Conservation (phyloP, 2,888 invertebrate species). For the Drosophila tripunctata region DNA sequence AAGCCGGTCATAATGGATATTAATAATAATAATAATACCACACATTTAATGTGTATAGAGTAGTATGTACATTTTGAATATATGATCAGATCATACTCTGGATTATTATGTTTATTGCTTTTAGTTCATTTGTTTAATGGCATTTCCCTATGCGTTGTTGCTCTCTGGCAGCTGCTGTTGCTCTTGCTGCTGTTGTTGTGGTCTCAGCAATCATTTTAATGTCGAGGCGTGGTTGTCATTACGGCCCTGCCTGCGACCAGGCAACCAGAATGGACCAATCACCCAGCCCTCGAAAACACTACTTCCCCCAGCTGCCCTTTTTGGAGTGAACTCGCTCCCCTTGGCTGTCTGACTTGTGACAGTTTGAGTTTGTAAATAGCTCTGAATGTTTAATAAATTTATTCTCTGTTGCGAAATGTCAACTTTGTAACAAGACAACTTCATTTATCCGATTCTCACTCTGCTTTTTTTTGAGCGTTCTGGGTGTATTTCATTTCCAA, state of each 20-base stretch:
- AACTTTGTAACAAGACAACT: conserved; percentile 14
- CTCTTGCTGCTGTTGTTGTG: conserved; percentile 8
- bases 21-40: conserved; percentile 13
- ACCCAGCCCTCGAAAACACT: background rate
- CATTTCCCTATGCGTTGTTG: conserved; percentile 22
- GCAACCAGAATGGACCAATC: conserved; percentile 17
- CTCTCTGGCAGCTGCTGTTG: background rate
- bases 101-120: conserved; percentile 71
- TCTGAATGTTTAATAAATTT: conserved; percentile 20
- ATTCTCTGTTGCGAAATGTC: conserved; percentile 37
- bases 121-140: conserved; percentile 75
- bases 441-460: background rate
- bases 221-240: conserved; percentile 41
- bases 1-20: conserved; percentile 49
- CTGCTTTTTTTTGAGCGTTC: background rate
- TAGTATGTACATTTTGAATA: conserved; percentile 23
- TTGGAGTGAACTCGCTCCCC: background rate
- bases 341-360: conserved; percentile 2
- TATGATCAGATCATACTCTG: conserved; percentile 33
- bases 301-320: too few species aligned
- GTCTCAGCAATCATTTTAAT: conserved; percentile 58
- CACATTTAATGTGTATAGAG: background rate
- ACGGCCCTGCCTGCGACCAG: background rate
- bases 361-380: conserved; percentile 25
- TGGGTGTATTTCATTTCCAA: background rate